Evolutionary conservation across 2,113 vertebrate species (phyloP).

Genomic region (Misgurnus anguillicaudatus): DNA sequence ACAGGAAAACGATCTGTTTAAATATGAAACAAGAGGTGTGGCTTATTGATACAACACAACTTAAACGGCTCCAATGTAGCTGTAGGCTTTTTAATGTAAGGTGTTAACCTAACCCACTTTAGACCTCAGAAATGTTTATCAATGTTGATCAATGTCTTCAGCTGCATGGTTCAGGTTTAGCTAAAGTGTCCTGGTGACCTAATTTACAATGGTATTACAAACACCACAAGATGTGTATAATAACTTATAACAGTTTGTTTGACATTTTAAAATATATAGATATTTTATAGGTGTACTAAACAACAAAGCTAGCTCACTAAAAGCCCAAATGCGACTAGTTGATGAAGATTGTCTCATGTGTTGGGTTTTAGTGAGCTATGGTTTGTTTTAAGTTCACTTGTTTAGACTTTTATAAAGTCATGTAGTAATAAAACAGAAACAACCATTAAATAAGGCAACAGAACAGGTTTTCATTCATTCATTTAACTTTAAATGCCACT

Average conservation of each 20-base stretch:
- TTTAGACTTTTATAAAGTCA: conserved; percentile 16
- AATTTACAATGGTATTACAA: neutral
- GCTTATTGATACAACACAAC: neutral
- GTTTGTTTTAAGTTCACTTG: conserved; percentile 17
- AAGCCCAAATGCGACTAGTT: conserved; percentile 1
- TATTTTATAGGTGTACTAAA: neutral
- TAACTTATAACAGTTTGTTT: conserved; percentile 16
- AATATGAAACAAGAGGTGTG: neutral
- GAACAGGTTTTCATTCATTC: conserved; percentile 9
- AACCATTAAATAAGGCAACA: neutral
- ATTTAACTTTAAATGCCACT: conserved; percentile 1
- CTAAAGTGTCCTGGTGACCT: neutral
- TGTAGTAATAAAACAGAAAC: neutral
- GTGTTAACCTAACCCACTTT: too few species aligned
- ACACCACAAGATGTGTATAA: neutral
- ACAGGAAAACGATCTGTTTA: conserved; percentile 6
- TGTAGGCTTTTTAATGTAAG: too few species aligned
- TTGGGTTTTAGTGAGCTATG: conserved; percentile 22
- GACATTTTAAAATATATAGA: conserved; percentile 3
- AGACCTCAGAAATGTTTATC: neutral
- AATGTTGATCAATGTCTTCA: neutral
- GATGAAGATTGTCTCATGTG: neutral
- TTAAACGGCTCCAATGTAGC: too few species aligned
- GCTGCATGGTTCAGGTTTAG: neutral
- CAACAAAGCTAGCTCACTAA: conserved; percentile 4